Base-by-base conservation (phyloP, 2,888 invertebrate genomes). In the Aspidiotus destructor region DNA sequence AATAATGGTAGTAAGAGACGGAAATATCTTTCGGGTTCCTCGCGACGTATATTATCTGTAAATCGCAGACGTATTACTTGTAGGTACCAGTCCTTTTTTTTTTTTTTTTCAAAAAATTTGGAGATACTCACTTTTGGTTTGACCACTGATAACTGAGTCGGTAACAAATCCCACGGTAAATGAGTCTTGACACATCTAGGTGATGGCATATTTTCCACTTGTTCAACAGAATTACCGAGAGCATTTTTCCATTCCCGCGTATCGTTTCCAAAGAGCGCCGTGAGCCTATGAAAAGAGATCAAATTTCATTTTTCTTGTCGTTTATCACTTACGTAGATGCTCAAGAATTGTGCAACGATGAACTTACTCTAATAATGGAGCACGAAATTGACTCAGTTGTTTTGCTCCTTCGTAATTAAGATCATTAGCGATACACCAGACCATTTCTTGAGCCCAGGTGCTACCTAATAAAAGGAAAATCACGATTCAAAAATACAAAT, bases 391-490 rank as follows among this genome's bases (percentile, higher is more conserved):
- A 57, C 81, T 75, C 9, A 75, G 73, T 73, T 77, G 83, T 74
- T 84, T 84, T 0, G 90, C 89, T 28, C 82, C 84, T 74, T 87
- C 85, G 74, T 85, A 89, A 76, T 95, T 85, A 72, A 91, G 79
- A 73, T 88, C 83, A 74, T 90, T 88, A 6, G 86, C 86, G 70
- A 95, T 83, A n/a, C 92, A 81, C 88, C 92, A 95, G 2, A 90
- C 85, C 86, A 95, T 92, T 80, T 95, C 94, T 75, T 93, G 92
- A 0, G 88, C 85, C 94, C 94, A 95, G 0, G 94, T 94, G 28
- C 93, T 93, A 13, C 89, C 89, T 89, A 71, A 10, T 71, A 71
- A 9, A 10, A 62, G 3, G n/a, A 54, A 28, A 28, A 28, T 28
- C 5, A 28, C 5, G 28, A 28, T 28, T 28, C 28, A 28, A 28